phyloP scores from a whole-genome alignment of 2,888 invertebrate genomes.

The Lasioglossum leucozonium region DNA sequence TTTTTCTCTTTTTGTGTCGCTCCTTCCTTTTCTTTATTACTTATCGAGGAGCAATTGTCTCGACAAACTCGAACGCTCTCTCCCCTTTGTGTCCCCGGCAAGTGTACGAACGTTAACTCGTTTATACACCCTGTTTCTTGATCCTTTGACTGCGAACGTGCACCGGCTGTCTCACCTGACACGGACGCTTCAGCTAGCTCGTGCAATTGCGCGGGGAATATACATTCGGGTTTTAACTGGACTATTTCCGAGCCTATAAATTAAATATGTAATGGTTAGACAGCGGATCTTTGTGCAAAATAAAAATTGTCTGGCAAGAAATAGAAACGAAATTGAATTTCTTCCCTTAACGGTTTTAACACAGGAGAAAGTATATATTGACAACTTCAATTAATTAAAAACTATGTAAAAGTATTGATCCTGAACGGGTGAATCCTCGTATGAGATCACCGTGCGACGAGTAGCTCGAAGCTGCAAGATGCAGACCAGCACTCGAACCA shows the following conservation, averaged over 20 bases:
- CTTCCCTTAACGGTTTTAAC: too few species aligned
- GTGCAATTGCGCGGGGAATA: not conserved
- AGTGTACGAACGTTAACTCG: slow-evolving; percentile 5
- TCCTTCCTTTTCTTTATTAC: slow-evolving; percentile 23
- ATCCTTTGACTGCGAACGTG: not conserved
- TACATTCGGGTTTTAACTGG: not conserved
- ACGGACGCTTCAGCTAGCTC: not conserved
- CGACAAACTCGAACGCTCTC: slow-evolving; percentile 28
- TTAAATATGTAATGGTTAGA: too few species aligned
- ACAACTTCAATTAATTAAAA: too few species aligned
- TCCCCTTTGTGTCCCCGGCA: not conserved
- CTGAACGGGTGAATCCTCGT: not conserved
- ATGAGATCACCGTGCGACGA: not conserved
- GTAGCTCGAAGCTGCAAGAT: not conserved
- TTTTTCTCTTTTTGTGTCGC: not conserved
- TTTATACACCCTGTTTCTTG: not conserved
- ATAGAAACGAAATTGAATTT: too few species aligned
- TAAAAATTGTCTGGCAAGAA: too few species aligned
- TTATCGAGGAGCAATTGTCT: slow-evolving; percentile 41
- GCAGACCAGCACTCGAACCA: not conserved
- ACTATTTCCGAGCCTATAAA: too few species aligned
- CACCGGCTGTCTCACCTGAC: not conserved
- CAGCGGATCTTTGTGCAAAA: too few species aligned
- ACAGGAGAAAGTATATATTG: too few species aligned
- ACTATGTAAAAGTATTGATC: not conserved